Evolutionary conservation across 2,797 vertebrate genomes (phyloP).

Genomic region (Gymnothorax reevesii): DNA sequence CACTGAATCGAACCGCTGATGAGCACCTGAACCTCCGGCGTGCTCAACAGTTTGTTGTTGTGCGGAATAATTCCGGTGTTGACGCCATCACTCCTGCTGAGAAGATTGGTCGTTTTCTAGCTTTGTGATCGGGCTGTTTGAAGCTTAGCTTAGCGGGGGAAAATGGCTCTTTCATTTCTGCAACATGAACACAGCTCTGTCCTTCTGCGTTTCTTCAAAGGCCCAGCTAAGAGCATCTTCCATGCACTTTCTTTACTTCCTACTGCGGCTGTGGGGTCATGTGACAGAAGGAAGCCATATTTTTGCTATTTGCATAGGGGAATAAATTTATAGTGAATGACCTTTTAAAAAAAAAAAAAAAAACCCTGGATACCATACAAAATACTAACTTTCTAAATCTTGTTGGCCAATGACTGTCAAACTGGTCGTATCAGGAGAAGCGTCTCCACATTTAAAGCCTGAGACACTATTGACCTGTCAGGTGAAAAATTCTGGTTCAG

Average conservation of each 20-base stretch:
- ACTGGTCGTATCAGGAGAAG: no score
- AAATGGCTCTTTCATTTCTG: not conserved
- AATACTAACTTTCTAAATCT: no score
- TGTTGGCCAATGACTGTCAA: no score
- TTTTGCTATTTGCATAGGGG: not conserved
- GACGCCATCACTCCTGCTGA: not conserved
- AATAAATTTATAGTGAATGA: not conserved
- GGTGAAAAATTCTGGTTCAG: no score
- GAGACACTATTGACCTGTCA: no score
- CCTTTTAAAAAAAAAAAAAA: no score
- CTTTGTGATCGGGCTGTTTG: not conserved
- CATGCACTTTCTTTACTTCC: not conserved
- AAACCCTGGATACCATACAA: no score
- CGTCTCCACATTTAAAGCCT: no score
- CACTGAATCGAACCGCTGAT: not conserved
- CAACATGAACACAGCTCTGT: not conserved
- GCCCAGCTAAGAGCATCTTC: not conserved
- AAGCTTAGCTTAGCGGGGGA: not conserved
- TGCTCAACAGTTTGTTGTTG: no score
- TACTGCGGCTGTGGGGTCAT: not conserved
- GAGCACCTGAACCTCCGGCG: not conserved
- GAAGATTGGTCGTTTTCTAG: not conserved
- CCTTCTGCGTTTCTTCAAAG: not conserved
- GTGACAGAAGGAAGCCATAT: not conserved
- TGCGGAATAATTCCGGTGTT: not conserved